Base-by-base conservation (phyloP, 2,888 invertebrate species). In the Malthinus flaveolus region DNA sequence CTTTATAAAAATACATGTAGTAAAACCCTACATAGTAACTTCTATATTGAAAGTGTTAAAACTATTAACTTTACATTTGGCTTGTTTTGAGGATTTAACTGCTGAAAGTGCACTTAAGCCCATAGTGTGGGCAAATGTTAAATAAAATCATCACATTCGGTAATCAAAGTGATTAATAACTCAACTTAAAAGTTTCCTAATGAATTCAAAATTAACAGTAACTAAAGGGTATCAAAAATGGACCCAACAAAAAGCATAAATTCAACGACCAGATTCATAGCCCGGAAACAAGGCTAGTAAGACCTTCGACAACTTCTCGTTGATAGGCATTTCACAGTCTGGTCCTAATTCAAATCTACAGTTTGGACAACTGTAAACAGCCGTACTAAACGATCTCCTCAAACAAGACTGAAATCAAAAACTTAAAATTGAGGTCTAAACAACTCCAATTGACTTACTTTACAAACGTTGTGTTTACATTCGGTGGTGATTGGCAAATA, bases 401-500 rank as follows among this genome's bases (percentile, higher is more conserved):
- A 92, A 72, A 71, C 92, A 92, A 1, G 74, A 75, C 81, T 87
- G 77, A 3, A 80, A 78, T 58, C 49, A 57, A 61, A 65, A 63
- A 48, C 68, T 51, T 11, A 44, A 42, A 23, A 13, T 15, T 33
- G 1, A 13, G 3, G 47, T 7, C 1, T 7, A 5, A 31, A 56
- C 11, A 52, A 44, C 33, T 49, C 31, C 1, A 55, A 55, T 10
- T 48, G 1, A 2, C 80, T 78, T 73, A 87, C 87, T 80, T 84
- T 80, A 71, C 93, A 93, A 62, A 91, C 85, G 71, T 89, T 92
- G 72, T 93, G 93, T 39, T 79, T 75, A 69, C 93, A 93, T 0
- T 83, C 79, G 0, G 89, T 88, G 0, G 91, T 92, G 11, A 91
- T 81, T 0, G 93, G 92, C 56, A 82, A 80, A 56, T 79, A 84